Evolutionary conservation across 2,113 vertebrate species (phyloP).

Genomic region (Burhinus oedicnemus): DNA sequence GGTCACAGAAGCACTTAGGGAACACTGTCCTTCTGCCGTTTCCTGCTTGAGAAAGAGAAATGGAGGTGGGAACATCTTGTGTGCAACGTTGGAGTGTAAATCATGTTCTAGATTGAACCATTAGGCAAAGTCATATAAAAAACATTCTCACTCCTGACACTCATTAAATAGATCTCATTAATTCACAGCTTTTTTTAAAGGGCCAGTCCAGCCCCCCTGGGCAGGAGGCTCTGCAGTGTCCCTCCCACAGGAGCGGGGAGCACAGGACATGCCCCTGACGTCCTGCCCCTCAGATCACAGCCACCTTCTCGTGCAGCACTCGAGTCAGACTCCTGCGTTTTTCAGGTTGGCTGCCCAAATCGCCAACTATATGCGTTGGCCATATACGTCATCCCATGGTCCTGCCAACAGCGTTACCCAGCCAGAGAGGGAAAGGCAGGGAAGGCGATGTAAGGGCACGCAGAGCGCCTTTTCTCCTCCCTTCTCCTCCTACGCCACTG

Average conservation of each 20-base stretch:
- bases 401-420: neutral
- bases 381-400: neutral
- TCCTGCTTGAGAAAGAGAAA: neutral
- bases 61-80: neutral
- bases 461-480: neutral
- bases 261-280: neutral
- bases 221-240: neutral
- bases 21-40: neutral
- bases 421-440: neutral
- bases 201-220: neutral
- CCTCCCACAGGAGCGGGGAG: neutral
- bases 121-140: neutral
- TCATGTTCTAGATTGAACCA: neutral
- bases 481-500: accelerated
- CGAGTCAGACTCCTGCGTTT: neutral
- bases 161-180: neutral
- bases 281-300: neutral
- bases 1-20: neutral
- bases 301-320: neutral
- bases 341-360: neutral
- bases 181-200: neutral
- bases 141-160: neutral
- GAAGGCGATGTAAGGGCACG: neutral
- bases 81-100: neutral
- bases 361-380: neutral